Evolutionary conservation across 2,797 vertebrate genomes (phyloP), one percentile per base, ranked within the genome.

Genomic region (Micrastur ruficollis): DNA sequence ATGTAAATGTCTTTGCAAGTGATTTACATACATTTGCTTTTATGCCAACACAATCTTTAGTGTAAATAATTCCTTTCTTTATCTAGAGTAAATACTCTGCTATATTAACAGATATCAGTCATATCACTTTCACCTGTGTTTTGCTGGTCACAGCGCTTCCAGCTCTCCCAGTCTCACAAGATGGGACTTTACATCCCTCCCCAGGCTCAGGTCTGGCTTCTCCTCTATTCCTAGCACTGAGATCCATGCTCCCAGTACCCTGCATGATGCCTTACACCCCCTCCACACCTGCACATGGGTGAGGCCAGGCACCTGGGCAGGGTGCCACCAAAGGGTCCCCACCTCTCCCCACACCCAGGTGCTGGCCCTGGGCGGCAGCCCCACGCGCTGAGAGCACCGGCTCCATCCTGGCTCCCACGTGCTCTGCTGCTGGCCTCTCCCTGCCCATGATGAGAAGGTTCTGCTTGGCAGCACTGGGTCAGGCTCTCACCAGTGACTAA

Each of bases 41-140:
- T 93, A 74, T 38, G 75, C 72, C 79, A 92, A 87, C 75, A 71
- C 56, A 93, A 74, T 73, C 63, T 91, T 84, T 68, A 89, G 67
- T 5, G 23, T 53, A 95, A 97, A 91, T 65, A 91, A 85, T 90
- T 90, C 61, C 76, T 55, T 86, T 86, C 68, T 94, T 84, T 96
- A 92, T 68, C 95, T 67, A 89, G 85, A 80, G 59, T 29, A 89
- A 74, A 86, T 50, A 86, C 59, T 76, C 58, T 36, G 11, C 81
- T 66, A 7, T 94, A 81, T 94, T 91, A 91, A 83, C 44, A 71
- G 67, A 31, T 78, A 94, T 53, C 62, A 95, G 27, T 78, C 90
- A 74, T 73, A 80, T 84, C 46, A 80, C 59, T 89, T 91, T 67
- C 63, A 91, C 59, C 34, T n/a, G 56, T 79, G 67, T 76, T 91